phyloP scores from a whole-genome alignment of 2,797 vertebrate genomes.

The Danionella dracula region DNA sequence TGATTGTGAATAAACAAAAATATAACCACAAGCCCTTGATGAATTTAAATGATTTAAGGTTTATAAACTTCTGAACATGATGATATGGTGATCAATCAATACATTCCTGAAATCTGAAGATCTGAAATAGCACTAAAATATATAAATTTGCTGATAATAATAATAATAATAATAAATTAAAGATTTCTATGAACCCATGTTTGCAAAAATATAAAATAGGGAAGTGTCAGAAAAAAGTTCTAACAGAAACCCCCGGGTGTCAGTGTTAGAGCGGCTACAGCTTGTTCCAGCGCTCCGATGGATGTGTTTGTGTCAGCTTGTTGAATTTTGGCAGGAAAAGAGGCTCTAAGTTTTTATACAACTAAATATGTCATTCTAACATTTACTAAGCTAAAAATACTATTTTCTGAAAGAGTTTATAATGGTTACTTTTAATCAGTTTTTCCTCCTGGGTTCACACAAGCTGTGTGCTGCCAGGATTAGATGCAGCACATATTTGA shows the following conservation, averaged over 20 bases:
- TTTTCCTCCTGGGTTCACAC: too few species aligned
- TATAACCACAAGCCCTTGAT: constrained; percentile 9
- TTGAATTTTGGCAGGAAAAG: too few species aligned
- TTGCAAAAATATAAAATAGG: background rate
- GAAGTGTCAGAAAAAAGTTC: constrained; percentile 9
- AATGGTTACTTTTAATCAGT: background rate
- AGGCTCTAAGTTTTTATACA: too few species aligned
- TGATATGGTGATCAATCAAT: too few species aligned
- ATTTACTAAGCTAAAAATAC: background rate
- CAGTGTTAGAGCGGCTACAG: constrained; percentile 29
- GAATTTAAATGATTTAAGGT: constrained; percentile 1
- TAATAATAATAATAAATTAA: too few species aligned
- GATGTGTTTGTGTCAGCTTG: background rate
- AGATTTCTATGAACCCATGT: background rate
- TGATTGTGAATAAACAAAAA: background rate
- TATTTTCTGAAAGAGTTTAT: background rate
- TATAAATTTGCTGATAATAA: background rate
- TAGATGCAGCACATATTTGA: too few species aligned
- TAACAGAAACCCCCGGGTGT: constrained; percentile 35
- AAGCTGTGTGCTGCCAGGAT: too few species aligned
- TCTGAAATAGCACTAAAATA: too few species aligned
- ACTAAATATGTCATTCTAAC: background rate
- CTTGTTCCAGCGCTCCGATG: background rate
- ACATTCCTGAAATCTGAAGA: background rate
- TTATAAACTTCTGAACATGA: too few species aligned